Evolutionary conservation across 2,113 vertebrate genomes (phyloP).

Genomic region (Eudyptes chrysolophus): DNA sequence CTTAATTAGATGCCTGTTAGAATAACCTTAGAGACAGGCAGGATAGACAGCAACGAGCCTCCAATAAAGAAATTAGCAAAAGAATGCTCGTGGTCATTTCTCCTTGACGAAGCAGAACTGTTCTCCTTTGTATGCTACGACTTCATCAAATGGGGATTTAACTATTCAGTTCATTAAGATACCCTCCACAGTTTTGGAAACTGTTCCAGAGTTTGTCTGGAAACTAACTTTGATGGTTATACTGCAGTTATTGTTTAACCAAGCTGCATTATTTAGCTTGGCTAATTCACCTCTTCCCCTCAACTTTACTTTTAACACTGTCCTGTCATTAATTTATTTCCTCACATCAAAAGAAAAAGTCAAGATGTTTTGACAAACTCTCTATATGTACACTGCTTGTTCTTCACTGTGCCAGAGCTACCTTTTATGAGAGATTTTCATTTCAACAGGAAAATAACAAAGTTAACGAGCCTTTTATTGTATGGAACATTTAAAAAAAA

Average conservation of each 20-base stretch:
- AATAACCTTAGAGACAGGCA: not conserved
- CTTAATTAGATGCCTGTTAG: not conserved
- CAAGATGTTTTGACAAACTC: not conserved
- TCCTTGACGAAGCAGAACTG: not conserved
- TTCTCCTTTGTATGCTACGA: not conserved
- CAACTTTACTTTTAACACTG: not conserved
- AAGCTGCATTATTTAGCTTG: not conserved
- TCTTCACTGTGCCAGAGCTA: not conserved
- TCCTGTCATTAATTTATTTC: not conserved
- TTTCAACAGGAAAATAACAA: not conserved
- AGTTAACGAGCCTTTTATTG: not conserved
- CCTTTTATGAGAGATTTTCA: not conserved
- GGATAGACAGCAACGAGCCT: not conserved
- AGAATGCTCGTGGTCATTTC: not conserved
- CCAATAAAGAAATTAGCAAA: not conserved
- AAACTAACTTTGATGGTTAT: not conserved
- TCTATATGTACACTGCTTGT: not conserved
- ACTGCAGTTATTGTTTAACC: not conserved
- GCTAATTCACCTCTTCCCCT: not conserved
- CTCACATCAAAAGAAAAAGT: not conserved
- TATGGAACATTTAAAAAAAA: not conserved
- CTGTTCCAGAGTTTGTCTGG: not conserved
- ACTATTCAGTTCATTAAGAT: not conserved
- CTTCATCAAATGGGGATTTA: not conserved
- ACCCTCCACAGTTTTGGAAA: not conserved